Evolutionary conservation across 2,888 invertebrate species (phyloP), one percentile per base, ranked within the genome.

Genomic region (Xestia xanthographa): DNA sequence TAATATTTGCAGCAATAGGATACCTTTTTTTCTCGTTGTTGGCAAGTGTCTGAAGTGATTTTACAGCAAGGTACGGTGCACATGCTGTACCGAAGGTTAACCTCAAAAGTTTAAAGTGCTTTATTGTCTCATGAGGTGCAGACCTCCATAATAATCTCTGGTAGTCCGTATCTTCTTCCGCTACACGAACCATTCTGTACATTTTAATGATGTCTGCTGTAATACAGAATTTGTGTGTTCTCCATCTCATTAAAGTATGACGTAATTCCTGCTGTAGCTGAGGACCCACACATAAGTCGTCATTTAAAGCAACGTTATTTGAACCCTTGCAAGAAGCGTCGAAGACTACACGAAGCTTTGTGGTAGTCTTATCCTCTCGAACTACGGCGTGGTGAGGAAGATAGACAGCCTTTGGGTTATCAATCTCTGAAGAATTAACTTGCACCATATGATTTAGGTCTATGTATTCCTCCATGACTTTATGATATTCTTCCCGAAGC

Each of bases 151-250:
- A 3, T 26, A 78, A 43, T 66, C 77, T 29, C 34, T 76, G 71
- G 6, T 26, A 76, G 17, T 76, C n/a, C 3, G 63, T 63, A 17
- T 63, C 41, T 17, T 63, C 63, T 9, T 63, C 63, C 22, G 63
- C 63, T 20, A 71, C 48, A 45, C 67, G 72, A 71, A 41, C 83
- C 81, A 75, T 45, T n/a, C 91, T 56, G 43, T 90, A 92, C 90
- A 92, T 90, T 75, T 89, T 87, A 34, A 76, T 34, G 3, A 90
- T 80, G 45, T 89, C 89, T 9, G 85, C 78, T 0, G 86, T 84
- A 17, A 90, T 83, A 20, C 84, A 88, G 3, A 90, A 66, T 11
- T 43, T 70, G 29, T 89, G 83, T 9, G 45, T 76, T 20, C 89
- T 67, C 86, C 89, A 90, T 66, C 88, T 72, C 73, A 88, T 82